Base-by-base conservation (phyloP, 2,113 vertebrate species). In the Corythoichthys intestinalis region DNA sequence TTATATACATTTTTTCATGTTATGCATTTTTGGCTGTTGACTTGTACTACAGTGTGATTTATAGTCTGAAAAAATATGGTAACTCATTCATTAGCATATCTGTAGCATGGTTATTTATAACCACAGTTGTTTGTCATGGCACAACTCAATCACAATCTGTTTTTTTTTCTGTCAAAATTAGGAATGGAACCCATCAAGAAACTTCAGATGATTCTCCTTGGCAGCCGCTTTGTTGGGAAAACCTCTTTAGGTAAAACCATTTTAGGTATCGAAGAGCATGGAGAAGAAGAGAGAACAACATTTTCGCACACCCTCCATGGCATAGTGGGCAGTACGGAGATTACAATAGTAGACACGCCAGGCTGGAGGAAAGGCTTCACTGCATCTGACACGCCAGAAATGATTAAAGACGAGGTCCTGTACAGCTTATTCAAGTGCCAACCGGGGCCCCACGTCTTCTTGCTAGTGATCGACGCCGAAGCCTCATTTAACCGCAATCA, bases 331-430 rank as follows among this genome's bases (percentile, higher is more conserved):
- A 15, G 72, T 66, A 85, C 70, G 0, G 37, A 74, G 37, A 62
- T 86, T 38, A 74, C 46, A 10, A 4, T 85, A 12, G 75, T 86
- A 13, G 86, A 85, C 71, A 89, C 83, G 2, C 80, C 79, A 4
- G 83, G 87, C 13, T 87, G 83, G 78, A 83, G 81, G 83, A 85
- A 79, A 75, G 68, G 70, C 59, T 82, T 78, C 69, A 9, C 35
- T n/a, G 76, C 12, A 12, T 37, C 0, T 0, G 50, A 83, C 65
- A 86, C 78, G 2, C 67, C 85, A 12, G 75, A 78, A 41, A 62
- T 2, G 0, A 78, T 82, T 35, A 86, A 77, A 71, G 82, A 89
- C 6, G 79, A 86, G 62, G 12, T 83, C 4, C 62, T 37, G 44
- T 0, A 2, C 39, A 82, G 85, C 65, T 15, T 75, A 66, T 85